Conservation (phyloP, 2,888 invertebrate species). For the Rhamphomyia laevipes region DNA sequence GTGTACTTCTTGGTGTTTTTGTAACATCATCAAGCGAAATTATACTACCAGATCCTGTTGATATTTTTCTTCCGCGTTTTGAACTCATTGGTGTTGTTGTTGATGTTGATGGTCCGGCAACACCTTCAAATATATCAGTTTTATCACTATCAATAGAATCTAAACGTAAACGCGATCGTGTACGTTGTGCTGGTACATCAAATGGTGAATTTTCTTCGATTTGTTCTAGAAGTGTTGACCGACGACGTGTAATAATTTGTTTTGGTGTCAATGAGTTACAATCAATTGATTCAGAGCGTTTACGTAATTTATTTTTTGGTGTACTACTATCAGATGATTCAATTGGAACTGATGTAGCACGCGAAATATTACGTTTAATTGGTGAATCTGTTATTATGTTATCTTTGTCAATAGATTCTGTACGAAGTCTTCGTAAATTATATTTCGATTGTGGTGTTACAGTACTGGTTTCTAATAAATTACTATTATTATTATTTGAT, state of each 20-base stretch:
- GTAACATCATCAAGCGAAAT: background rate
- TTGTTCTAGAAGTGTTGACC: conserved; percentile 19
- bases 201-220: conserved; percentile 17
- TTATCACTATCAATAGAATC: conserved; percentile 20
- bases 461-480: no score
- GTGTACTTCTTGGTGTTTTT: conserved; percentile 2
- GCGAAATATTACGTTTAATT: conserved; percentile 4
- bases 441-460: background rate
- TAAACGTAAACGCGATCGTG: conserved; percentile 19
- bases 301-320: background rate
- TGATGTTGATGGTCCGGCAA: background rate
- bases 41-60: background rate
- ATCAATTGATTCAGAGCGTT: background rate
- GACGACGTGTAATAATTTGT: conserved; percentile 18
- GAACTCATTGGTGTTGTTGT: background rate
- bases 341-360: conserved; percentile 10
- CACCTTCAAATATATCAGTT: background rate
- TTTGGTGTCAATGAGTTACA: conserved; percentile 6
- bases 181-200: conserved; percentile 22
- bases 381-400: conserved; percentile 1
- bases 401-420: background rate
- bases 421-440: background rate
- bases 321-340: background rate
- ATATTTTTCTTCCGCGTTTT: conserved; percentile 2
- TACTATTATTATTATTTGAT: no score